Percentiles rank a stretch among this genome's conserved stretches.
Conservation (phyloP, 1,140 invertebrate species). For the Olivierus martensii region DNA sequence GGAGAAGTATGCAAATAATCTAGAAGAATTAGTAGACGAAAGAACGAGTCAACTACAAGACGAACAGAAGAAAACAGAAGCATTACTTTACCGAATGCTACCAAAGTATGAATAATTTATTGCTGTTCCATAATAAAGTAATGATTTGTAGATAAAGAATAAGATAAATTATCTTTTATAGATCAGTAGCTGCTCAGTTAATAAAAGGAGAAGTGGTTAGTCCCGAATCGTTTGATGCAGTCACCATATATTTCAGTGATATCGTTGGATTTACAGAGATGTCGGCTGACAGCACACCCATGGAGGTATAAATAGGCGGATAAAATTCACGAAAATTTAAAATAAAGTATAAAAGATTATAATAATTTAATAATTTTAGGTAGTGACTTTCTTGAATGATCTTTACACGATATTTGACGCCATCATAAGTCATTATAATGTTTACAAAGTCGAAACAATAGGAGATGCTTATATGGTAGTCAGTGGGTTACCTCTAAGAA, state of each 20-base stretch:
- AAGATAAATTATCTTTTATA: slow-evolving; percentile 17
- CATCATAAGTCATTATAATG: slow-evolving; percentile 86
- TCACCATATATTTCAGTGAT: slow-evolving; percentile 96
- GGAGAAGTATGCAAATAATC: slow-evolving; percentile 88
- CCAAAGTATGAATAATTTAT: slow-evolving; percentile 41
- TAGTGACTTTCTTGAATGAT: slow-evolving; percentile 88
- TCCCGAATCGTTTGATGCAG: slow-evolving; percentile 85
- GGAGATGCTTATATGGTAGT: slow-evolving; percentile 41
- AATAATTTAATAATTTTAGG: slow-evolving; percentile 30
- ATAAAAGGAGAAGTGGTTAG: slow-evolving; percentile 79
- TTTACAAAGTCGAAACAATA: slow-evolving; percentile 96
- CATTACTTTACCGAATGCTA: slow-evolving; percentile 79
- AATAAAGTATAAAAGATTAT: too few relatives aligned
- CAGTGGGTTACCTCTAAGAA: slow-evolving; percentile 76
- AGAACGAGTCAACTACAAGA: slow-evolving; percentile 72
- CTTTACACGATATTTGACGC: slow-evolving; percentile 88
- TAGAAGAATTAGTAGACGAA: slow-evolving; percentile 81
- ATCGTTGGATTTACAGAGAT: slow-evolving; percentile 96
- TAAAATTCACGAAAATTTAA: too few relatives aligned
- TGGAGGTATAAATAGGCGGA: slow-evolving; percentile 63
- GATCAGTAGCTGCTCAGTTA: slow-evolving; percentile 41
- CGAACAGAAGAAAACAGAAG: slow-evolving; percentile 86
- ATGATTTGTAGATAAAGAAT: too few relatives aligned
- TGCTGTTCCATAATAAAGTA: neutral
- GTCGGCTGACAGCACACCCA: slow-evolving; percentile 83